Evolutionary conservation across 2,797 vertebrate species (phyloP), one percentile per base, ranked within the genome.

Genomic region (Neosilurus hyrtlii): DNA sequence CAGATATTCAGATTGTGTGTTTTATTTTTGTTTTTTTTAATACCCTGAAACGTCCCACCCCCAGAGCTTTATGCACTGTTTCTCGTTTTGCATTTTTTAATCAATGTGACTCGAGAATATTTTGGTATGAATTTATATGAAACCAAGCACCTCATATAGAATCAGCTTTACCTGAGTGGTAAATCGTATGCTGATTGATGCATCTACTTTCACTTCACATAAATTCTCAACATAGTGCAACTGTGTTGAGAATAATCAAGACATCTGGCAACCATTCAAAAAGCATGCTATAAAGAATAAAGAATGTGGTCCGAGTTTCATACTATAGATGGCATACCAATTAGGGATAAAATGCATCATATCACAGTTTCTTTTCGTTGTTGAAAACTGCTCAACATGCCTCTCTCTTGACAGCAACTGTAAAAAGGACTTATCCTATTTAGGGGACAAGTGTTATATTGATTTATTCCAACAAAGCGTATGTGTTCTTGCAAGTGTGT

Each of bases 401-500:
- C 51, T 54, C 9, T 26, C n/a, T 66, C 15, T 51, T 9, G 10
- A 8, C n/a, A n/a, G n/a, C 49, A 30, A 26, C n/a, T 52, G 43
- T 30, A 26, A 74, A 57, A 79, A 22, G 3, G 20, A 56, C 37
- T 84, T 7, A 51, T 76, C 67, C 75, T 54, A 61, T 67, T 74
- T 62, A 75, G 61, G 43, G 66, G 63, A 49, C 61, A 71, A 80
- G 37, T n/a, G 61, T 86, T 66, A 49, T 37, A 26, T 63, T 63
- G n/a, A 62, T 75, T 24, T 52, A 14, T 77, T 72, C 49, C 20
- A 62, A 43, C 72, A 81, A 81, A 57, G 65, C 72, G 26, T 82
- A 75, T 82, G 77, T 80, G 54, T 82, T 56, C 43, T 68, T 67
- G 80, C 43, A 54, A 82, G 77, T 51, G 37, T 79, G 66, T 70